Percentiles rank a stretch among this genome's conserved stretches.
These are phyloP conservation scores for Rhinichthys osculus DNA, from an alignment of 2,797 vertebrate species.

Conservation along the genomic window DNA sequence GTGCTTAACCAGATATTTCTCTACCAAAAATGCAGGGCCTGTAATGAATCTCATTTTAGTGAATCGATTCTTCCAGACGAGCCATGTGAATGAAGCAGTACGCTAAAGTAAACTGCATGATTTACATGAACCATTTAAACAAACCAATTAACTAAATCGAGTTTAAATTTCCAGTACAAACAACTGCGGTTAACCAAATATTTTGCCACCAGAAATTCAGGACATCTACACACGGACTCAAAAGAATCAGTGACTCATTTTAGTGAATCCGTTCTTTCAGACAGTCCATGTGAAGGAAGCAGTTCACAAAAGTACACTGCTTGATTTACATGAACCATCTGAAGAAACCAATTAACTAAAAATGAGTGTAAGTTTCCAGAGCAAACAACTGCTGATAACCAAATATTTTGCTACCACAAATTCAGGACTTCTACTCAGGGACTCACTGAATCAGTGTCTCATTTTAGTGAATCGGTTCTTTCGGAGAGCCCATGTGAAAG, in stretches of 20 bases:
- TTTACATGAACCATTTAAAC: neutral
- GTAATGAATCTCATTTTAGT: neutral
- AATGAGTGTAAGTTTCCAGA: neutral
- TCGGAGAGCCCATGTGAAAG: neutral
- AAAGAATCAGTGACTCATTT: neutral
- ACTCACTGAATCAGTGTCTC: neutral
- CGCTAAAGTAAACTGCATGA: neutral
- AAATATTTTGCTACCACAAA: neutral
- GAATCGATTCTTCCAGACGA: neutral
- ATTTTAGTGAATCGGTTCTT: neutral
- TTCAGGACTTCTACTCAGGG: neutral
- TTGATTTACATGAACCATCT: neutral
- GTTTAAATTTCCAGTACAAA: neutral
- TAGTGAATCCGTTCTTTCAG: no score
- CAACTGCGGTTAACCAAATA: neutral
- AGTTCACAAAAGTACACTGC: neutral
- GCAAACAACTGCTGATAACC: neutral
- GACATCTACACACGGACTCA: neutral
- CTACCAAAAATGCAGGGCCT: neutral
- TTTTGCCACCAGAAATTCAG: neutral
- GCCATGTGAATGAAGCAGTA: neutral
- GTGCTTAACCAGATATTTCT: neutral
- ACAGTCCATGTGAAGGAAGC: no score
- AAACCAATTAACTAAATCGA: neutral
- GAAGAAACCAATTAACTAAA: neutral